Evolutionary conservation across 2,888 invertebrate genomes (phyloP), one percentile per base, ranked within the genome.

Genomic region (Empis livida): DNA sequence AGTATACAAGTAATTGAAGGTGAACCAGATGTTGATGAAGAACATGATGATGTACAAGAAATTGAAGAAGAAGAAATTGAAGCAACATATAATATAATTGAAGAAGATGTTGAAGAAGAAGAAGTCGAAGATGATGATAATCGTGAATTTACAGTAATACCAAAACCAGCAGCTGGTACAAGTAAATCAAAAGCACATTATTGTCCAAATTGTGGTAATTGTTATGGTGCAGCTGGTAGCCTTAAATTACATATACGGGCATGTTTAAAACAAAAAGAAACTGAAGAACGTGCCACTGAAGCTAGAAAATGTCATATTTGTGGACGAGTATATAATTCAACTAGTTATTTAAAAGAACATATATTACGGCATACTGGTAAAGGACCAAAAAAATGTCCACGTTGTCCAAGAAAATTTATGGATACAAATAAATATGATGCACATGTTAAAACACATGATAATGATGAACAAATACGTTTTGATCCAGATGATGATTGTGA

Each of bases 191-290:
- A n/a, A n/a, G 35, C n/a, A 35, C 68, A 65, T 54, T 67, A 68
- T 30, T 68, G 67, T 30, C 64, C 67, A 5, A 68, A 68, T 42
- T 68, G 67, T 41, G 67, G 67, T 23, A 68, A 68, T 45, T 68
- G 68, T 42, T 68, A 68, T 30, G 64, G 66, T 46, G 67, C 67
- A 13, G 68, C 67, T 10, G 16, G 11, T 16, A 68, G 68, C 1
- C 47, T 67, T 0, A 68, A 68, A 49, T 53, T 68, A 8, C 67
- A 68, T 35, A 68, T 68, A 59, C 62, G 67, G 17, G 67, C 67
- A 13, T 68, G 67, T 23, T 50, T 68, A 40, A 64, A 65, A 0
- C 62, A 64, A 20, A 63, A 65, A 16, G 57, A 58, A 39, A 49
- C 46, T 6, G 67, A 67, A 46, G 56, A 63, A 2, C 62, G 63